Base-by-base conservation (phyloP, 2,888 invertebrate species). In the Seira musarum region DNA sequence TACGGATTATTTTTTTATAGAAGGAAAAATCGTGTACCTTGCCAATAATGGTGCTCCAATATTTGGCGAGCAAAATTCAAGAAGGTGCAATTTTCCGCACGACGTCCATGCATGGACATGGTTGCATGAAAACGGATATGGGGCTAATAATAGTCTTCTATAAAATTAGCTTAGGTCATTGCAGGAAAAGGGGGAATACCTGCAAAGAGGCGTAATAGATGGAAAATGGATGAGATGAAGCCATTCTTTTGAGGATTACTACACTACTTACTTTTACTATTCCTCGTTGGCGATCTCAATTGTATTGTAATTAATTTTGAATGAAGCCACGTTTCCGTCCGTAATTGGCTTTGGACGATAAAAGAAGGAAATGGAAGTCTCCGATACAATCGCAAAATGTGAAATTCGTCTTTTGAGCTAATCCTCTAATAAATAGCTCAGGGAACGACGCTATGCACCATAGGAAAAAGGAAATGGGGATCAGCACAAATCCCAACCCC, bases 291-390 rank as follows among this genome's bases (percentile, higher is more conserved):
- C 40, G 40, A 40, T 40, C 40, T 8, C 5, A 8, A 49, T 49
- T 49, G 49, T 49, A 49, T 15, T 49, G 17, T 49, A 49, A 49
- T 49, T 49, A 49, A 49, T 49, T 49, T 49, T 49, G 49, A 49
- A 2, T 49, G 30, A 49, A 49, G 49, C 49, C 49, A n/a, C 49
- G 49, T 49, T 49, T 49, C 49, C 49, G 13, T 2, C 49, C 49
- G 17, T 49, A 49, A 49, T 49, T 49, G 49, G 49, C 49, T 49
- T 49, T 49, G 15, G 8, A 8, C 30, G 30, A 8, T 8, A 30
- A n/a, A 30, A 30, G 30, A 49, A 49, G 49, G 49, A 49, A 49
- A 49, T 49, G 15, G 6, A n/a, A n/a, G 13, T 13, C 17, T 13
- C 15, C 17, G 49, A n/a, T 8, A 8, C 49, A 13, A 3, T 2